Conservation (phyloP, 2,113 vertebrate genomes). For the Circaetus gallicus region DNA sequence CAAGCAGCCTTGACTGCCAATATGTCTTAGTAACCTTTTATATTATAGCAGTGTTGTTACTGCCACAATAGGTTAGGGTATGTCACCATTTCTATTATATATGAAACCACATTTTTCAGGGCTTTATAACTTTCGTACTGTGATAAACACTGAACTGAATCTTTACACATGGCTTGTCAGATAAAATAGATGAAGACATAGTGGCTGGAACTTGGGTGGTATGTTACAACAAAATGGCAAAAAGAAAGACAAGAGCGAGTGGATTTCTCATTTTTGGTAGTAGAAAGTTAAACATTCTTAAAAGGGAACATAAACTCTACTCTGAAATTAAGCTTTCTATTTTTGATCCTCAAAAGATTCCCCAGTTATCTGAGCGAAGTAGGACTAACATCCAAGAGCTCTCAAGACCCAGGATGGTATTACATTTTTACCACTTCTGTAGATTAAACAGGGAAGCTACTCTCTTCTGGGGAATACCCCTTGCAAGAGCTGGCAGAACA, state of each 20-base stretch:
- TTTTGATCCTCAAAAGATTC: neutral
- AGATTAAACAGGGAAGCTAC: neutral
- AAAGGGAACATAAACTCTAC: neutral
- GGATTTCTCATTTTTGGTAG: neutral
- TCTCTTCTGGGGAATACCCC: neutral
- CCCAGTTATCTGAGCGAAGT: neutral
- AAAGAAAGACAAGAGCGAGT: neutral
- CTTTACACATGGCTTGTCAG: conserved; percentile 37
- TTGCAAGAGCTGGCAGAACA: neutral
- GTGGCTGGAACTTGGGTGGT: neutral
- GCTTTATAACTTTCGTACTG: conserved; percentile 16
- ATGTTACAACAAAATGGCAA: neutral
- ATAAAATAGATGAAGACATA: conserved; percentile 40
- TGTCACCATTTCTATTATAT: conserved; percentile 28
- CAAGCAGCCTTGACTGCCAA: conserved; percentile 10
- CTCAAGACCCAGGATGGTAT: neutral
- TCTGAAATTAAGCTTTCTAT: neutral
- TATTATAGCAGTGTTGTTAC: neutral
- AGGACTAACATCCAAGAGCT: neutral
- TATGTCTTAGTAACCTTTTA: conserved; percentile 21
- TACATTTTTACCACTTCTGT: neutral
- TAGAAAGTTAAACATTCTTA: neutral
- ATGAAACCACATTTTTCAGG: conserved; percentile 38
- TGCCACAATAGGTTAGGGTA: conserved; percentile 46
- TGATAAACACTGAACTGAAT: conserved; percentile 40